Evolutionary conservation across 2,797 vertebrate species (phyloP).

Genomic region (Gymnodraco acuticeps): DNA sequence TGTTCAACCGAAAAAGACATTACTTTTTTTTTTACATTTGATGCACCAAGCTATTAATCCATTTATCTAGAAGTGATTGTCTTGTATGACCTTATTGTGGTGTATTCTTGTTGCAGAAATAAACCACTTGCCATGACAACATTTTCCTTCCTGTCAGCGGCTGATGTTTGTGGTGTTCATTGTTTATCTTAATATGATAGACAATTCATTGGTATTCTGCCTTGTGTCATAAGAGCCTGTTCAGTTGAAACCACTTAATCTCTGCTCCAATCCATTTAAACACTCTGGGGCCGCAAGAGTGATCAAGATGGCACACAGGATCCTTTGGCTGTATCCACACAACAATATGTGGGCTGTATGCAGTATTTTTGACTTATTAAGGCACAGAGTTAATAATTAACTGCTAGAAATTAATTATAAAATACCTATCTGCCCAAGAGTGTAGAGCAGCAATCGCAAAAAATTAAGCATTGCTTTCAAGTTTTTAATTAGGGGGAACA

Average conservation of each 20-base stretch:
- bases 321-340: slow-evolving; percentile 44
- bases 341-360: slow-evolving; percentile 38
- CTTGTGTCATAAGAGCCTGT: slow-evolving; percentile 35
- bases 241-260: slow-evolving; percentile 63
- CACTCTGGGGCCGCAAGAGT: slow-evolving; percentile 31
- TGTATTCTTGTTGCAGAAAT: slow-evolving; percentile 19
- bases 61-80: no score
- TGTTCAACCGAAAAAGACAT: no score
- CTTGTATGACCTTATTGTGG: no score
- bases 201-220: slow-evolving; percentile 42
- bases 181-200: slow-evolving; percentile 48
- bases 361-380: slow-evolving; percentile 33
- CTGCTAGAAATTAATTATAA: neutral
- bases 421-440: neutral
- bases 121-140: slow-evolving; percentile 26
- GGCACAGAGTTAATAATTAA: slow-evolving; percentile 40
- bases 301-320: slow-evolving; percentile 18
- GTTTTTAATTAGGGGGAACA: slow-evolving; percentile 43
- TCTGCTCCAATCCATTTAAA: slow-evolving; percentile 60
- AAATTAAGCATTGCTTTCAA: slow-evolving; percentile 2
- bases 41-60: no score
- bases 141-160: slow-evolving; percentile 25
- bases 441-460: neutral
- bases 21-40: no score
- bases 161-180: slow-evolving; percentile 30